phyloP scores from a whole-genome alignment of 2,113 vertebrate species.

The Dipodomys merriami region DNA sequence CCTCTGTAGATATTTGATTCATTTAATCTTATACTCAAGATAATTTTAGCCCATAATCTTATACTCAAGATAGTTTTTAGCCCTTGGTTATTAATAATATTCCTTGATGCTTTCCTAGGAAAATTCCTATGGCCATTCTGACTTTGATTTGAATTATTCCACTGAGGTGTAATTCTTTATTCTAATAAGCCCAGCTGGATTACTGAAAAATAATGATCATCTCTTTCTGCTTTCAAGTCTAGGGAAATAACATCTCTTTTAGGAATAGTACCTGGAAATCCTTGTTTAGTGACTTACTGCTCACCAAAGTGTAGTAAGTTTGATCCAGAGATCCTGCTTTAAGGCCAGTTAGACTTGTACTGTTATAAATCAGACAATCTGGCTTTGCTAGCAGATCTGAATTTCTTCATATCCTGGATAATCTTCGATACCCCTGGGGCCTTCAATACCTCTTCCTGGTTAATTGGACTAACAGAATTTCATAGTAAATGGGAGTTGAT shows the following conservation, averaged over 20 bases:
- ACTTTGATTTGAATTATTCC: constrained; percentile 2
- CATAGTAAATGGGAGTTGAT: not conserved
- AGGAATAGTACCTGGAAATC: not conserved
- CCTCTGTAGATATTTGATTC: not conserved
- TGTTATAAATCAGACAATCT: not conserved
- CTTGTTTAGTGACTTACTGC: not conserved
- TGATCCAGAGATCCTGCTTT: not conserved
- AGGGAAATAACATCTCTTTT: not conserved
- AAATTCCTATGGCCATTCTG: not conserved
- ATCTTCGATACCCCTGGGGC: not conserved
- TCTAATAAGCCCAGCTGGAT: not conserved
- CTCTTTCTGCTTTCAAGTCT: not conserved
- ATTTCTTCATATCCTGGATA: not conserved
- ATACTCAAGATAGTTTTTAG: not conserved
- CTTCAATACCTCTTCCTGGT: not conserved
- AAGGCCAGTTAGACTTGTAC: not conserved
- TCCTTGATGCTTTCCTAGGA: not conserved
- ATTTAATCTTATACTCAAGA: not conserved
- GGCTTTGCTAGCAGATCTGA: not conserved
- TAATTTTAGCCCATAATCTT: not conserved
- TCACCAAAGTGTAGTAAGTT: not conserved
- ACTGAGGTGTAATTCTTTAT: constrained; percentile 18
- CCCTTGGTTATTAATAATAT: not conserved
- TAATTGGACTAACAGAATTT: not conserved
- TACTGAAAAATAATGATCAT: constrained; percentile 3